Base-by-base conservation (phyloP, 2,888 invertebrate genomes). In the Hanleya hanleyi region DNA sequence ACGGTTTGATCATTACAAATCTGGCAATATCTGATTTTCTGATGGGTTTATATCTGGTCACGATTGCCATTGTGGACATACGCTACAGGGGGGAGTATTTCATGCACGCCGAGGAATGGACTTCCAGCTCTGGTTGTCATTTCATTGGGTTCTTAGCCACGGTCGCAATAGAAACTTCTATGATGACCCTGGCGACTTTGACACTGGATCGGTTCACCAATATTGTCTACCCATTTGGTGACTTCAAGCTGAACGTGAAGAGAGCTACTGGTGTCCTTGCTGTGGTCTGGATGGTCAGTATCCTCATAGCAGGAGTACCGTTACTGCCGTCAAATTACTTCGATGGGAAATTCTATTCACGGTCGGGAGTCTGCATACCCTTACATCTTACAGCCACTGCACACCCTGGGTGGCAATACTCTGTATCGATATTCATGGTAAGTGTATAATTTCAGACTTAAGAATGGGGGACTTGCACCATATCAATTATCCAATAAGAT, bases 91-190 rank as follows among this genome's bases (percentile, higher is more conserved):
- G 85, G 4, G 71, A 74, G 7, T 87, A 87, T 72, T 83, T 86
- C 32, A 83, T 83, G 68, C 77, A 83, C 32, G 71, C 61, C 26
- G 81, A 82, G 0, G 70, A 75, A 7, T 91, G 91, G 91, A 79
- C 88, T 4, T 77, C 81, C 6, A 88, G 88, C 70, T 70, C 72
- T 15, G 80, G 87, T 15, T 91, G 91, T 71, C 86, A 88, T 37
- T 74, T 89, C 18, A 89, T 90, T 12, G 91, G 91, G 1, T 90
- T 91, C 73, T 81, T 91, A 36, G 87, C 88, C 29, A 90, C 90
- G 0, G 87, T 91, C 64, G 90, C 90, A 5, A 67, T 70, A 35
- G 86, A 87, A 74, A 83, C 83, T 0, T 86, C 87, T 0, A 37
- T 64, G 37, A 12, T 35, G 4, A 64, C 64, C 18, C 36, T 64